phyloP scores from a whole-genome alignment of 2,113 vertebrate species.

The Meleagris gallopavo region DNA sequence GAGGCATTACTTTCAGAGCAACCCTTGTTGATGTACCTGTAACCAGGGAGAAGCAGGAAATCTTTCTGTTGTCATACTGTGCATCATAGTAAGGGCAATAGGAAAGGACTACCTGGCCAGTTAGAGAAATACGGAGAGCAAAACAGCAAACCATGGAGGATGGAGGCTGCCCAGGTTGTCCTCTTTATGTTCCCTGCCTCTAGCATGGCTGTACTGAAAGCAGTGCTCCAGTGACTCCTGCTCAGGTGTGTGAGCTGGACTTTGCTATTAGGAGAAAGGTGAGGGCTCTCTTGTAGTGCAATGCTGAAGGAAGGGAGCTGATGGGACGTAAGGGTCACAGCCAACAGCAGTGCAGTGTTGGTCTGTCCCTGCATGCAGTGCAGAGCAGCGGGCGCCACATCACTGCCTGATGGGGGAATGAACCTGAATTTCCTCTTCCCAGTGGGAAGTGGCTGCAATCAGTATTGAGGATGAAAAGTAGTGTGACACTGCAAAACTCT shows the following conservation, averaged over 20 bases:
- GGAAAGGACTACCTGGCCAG: not conserved
- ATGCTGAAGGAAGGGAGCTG: not conserved
- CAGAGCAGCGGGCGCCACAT: not conserved
- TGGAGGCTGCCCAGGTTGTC: not conserved
- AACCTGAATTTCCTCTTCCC: not conserved
- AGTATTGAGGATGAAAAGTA: not conserved
- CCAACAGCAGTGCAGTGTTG: not conserved
- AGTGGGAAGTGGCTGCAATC: not conserved
- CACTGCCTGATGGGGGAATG: not conserved
- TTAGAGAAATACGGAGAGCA: not conserved
- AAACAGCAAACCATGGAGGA: not conserved
- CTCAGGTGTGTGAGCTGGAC: not conserved
- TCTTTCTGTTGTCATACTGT: not conserved
- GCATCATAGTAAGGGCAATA: not conserved
- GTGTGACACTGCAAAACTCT: not conserved
- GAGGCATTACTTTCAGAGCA: too few species aligned
- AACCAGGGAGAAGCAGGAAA: not conserved
- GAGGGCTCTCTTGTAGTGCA: not conserved
- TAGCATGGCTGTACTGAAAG: accelerated
- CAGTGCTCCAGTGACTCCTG: not conserved
- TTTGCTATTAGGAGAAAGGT: not conserved
- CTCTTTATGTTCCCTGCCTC: not conserved
- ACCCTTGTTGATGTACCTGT: not conserved
- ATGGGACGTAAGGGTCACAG: not conserved
- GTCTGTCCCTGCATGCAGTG: accelerated